Conservation (phyloP, 2,113 vertebrate genomes). For the Verasper variegatus region DNA sequence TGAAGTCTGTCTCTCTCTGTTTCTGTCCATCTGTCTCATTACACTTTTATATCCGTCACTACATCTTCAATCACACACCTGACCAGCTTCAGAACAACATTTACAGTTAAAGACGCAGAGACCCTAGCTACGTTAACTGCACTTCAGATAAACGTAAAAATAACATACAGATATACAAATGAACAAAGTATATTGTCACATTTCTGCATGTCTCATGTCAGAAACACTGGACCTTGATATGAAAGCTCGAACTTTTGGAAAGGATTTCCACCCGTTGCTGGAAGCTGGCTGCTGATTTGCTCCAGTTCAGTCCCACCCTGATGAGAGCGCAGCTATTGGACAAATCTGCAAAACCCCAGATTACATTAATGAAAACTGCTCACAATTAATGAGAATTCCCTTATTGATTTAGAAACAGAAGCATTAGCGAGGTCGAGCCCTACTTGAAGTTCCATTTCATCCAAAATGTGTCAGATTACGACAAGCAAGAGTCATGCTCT, state of each 20-base stretch:
- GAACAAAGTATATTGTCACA: not conserved
- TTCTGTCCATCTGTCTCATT: conserved; percentile 26
- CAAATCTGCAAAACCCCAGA: too few relatives aligned
- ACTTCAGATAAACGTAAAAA: not conserved
- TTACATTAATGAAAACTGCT: too few relatives aligned
- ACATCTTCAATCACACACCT: conserved; percentile 44
- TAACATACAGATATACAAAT: not conserved
- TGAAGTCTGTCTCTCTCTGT: conserved; percentile 51
- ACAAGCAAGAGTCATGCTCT: too few relatives aligned
- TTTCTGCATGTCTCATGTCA: not conserved
- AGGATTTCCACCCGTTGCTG: not conserved
- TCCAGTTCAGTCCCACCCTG: not conserved
- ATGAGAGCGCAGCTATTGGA: not conserved
- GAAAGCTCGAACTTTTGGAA: not conserved
- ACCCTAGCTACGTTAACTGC: not conserved
- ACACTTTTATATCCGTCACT: conserved; percentile 35
- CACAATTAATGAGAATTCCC: too few relatives aligned
- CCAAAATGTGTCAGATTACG: too few relatives aligned
- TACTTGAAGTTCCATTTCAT: too few relatives aligned
- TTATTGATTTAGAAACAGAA: too few relatives aligned
- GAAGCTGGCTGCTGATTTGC: not conserved
- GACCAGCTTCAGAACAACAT: conserved; percentile 12
- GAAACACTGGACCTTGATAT: not conserved
- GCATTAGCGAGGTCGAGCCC: too few relatives aligned
- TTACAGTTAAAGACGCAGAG: conserved; percentile 3